Conservation (phyloP, 92 coral and sea anemone species). For the Zoanthus sociatus region DNA sequence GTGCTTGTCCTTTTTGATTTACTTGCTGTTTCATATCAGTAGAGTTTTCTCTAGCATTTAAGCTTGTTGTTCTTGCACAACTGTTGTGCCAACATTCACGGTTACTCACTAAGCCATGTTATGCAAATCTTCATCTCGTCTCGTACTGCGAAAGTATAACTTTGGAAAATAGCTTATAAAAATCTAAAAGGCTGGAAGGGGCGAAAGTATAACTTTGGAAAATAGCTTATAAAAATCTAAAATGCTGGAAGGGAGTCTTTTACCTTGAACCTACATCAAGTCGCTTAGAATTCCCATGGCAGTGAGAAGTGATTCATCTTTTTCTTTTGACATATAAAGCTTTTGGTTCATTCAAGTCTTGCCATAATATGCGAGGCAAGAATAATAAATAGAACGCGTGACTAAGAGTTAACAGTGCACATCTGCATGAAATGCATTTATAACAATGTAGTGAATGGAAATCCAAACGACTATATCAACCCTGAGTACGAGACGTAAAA, state of each 20-base stretch:
- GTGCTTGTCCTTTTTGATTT: constrained; percentile 34
- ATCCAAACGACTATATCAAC: no score
- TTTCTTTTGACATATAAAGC: constrained; percentile 57
- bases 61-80: constrained; percentile 53
- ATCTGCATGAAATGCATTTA: no score
- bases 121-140: constrained; percentile 12
- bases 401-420: no score
- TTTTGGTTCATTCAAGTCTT: constrained; percentile 52
- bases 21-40: background rate
- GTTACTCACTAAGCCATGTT: constrained; percentile 21
- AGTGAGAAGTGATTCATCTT: constrained; percentile 34
- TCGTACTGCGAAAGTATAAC: background rate
- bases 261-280: constrained; percentile 47
- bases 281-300: constrained; percentile 50
- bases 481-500: no score
- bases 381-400: no score
- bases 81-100: constrained; percentile 51
- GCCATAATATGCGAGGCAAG: background rate
- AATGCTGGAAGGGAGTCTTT: constrained; percentile 28
- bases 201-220: constrained; percentile 8
- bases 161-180: constrained; percentile 9
- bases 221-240: background rate
- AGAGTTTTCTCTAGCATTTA: constrained; percentile 31
- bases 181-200: constrained; percentile 31
- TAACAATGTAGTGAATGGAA: no score